Conservation (phyloP, 2,797 vertebrate species). For the Enteromius anoplus region DNA sequence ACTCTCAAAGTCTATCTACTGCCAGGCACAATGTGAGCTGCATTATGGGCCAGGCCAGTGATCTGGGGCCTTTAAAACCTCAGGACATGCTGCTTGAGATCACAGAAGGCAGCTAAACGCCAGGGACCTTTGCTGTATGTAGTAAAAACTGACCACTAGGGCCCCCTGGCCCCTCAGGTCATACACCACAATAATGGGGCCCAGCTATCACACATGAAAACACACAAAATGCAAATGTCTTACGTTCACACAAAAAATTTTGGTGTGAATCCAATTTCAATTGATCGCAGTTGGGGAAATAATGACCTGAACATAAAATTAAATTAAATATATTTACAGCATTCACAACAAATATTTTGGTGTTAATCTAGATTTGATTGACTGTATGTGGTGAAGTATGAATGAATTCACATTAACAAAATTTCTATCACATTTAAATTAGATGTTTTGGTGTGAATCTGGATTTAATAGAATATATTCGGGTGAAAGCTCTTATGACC, state of each 20-base stretch:
- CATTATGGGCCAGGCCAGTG: neutral
- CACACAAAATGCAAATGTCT: neutral
- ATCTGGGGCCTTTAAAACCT: neutral
- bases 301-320: neutral
- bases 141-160: slow-evolving; percentile 11
- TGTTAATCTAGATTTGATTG: neutral
- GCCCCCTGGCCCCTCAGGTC: neutral
- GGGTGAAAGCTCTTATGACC: neutral
- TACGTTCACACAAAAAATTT: neutral
- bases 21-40: neutral
- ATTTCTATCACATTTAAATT: neutral
- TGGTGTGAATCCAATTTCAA: neutral
- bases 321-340: neutral
- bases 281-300: neutral
- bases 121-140: neutral
- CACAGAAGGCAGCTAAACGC: neutral
- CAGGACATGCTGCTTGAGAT: neutral
- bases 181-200: neutral
- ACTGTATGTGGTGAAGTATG: neutral
- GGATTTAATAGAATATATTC: neutral
- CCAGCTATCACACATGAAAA: neutral
- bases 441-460: neutral
- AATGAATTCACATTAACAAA: neutral
- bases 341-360: neutral
- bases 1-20: slow-evolving; percentile 28